A percentile compares a stretch with the other conserved stretches of the same genome.
Conservation (phyloP, 2,797 vertebrate genomes). For the Arctocebus calabarensis region DNA sequence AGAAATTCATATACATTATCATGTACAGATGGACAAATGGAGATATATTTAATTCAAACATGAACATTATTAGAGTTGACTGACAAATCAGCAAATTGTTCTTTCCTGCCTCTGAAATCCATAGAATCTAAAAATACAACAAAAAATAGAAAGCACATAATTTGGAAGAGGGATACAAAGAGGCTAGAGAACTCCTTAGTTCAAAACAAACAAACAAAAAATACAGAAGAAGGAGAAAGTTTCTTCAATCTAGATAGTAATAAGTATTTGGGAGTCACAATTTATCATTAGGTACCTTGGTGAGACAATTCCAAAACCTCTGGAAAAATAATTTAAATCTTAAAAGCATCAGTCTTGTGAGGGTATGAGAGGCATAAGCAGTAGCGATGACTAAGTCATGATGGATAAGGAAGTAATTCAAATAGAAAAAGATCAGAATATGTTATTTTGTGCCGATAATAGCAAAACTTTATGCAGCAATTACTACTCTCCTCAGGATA, state of each 20-base stretch:
- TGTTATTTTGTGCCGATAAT: slow-evolving; percentile 64
- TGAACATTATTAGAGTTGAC: slow-evolving; percentile 1
- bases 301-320: slow-evolving; percentile 41
- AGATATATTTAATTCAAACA: slow-evolving; percentile 45
- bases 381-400: slow-evolving; percentile 28
- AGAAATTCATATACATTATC: slow-evolving; percentile 3
- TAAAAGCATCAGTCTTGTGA: slow-evolving; percentile 35
- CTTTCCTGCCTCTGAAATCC: background rate
- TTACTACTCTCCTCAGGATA: slow-evolving; percentile 1
- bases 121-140: slow-evolving; percentile 7
- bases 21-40: background rate
- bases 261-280: slow-evolving; percentile 5
- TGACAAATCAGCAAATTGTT: slow-evolving; percentile 12
- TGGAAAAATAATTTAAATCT: background rate
- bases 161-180: slow-evolving; percentile 1
- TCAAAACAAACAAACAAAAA: background rate
- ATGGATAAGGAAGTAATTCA: slow-evolving; percentile 63
- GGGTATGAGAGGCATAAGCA: background rate
- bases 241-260: background rate
- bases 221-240: background rate
- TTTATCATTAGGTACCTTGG: slow-evolving; percentile 23
- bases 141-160: background rate
- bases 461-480: slow-evolving; percentile 49
- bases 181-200: background rate
- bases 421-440: slow-evolving; percentile 53